A percentile compares a stretch with the other conserved stretches of the same genome.
These are phyloP conservation scores for Huso huso DNA, from an alignment of 2,797 vertebrate genomes.

Conservation along the genomic window DNA sequence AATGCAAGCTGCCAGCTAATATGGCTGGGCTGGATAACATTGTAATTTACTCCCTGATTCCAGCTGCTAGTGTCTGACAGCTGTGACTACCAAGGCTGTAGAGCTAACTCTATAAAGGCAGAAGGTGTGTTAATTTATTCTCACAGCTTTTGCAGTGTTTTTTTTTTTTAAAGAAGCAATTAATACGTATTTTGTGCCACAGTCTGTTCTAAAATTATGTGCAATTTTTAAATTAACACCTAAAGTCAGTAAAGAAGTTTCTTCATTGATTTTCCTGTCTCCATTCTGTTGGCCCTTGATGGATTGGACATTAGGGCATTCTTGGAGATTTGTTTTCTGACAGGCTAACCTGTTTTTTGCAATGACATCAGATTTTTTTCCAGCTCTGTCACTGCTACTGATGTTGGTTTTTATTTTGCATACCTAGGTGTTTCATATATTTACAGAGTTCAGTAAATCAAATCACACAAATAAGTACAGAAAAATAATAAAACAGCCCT, in stretches of 20 bases:
- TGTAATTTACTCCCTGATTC: conserved; percentile 46
- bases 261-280: neutral
- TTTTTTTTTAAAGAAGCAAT: neutral
- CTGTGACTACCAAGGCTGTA: conserved; percentile 52
- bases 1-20: conserved; percentile 38
- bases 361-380: neutral
- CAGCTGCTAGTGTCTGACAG: conserved; percentile 51
- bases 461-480: no score
- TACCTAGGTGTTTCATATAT: no score
- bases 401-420: no score
- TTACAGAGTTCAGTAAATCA: no score
- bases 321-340: neutral
- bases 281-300: neutral
- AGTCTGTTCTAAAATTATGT: no score
- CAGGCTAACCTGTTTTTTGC: neutral
- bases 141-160: no score
- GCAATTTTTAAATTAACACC: no score
- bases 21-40: conserved; percentile 34
- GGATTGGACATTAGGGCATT: neutral
- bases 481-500: no score
- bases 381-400: no score
- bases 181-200: neutral
- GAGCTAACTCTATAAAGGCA: conserved; percentile 35
- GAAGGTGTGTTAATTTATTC: conserved; percentile 19
- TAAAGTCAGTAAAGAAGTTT: neutral